Base-by-base conservation (phyloP, 2,888 invertebrate genomes). In the Balanococcus diminutus region DNA sequence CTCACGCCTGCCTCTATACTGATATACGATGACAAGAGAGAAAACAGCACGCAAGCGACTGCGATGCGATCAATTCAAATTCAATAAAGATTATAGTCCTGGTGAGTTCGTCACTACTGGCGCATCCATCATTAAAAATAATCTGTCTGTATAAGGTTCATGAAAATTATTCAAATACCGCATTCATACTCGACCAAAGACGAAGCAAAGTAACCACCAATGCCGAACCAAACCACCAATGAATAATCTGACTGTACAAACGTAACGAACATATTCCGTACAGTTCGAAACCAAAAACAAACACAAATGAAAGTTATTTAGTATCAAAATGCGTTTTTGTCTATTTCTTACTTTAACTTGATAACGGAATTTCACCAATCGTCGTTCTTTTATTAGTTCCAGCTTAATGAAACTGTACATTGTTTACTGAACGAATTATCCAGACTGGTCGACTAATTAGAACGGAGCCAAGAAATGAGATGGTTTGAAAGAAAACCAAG, bases 111-210 rank as follows among this genome's bases (percentile, higher is more conserved):
- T 56, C 16, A 36, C 8, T 36, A 8, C 8, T 36, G 56, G 56
- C 56, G 22, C 19, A 56, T 56, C 56, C 56, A 56, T 56, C 56
- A 56, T 56, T 56, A 56, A 56, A 56, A 56, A 56, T 56, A 56
- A 56, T 56, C 56, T 56, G 56, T 22, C 56, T 8, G 56, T 56
- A 22, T 56, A 56, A 56, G 22, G 56, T 56, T 22, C 22, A 56
- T 51, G 56, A 56, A 56, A 56, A 56, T 56, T 56, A 56, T 56
- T 56, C 56, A 56, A 56, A 56, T 56, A 22, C 56, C 56, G 56
- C 56, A 22, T 56, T 56, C 56, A 56, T 56, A 56, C 56, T 56
- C 56, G 56, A 22, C 56, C 56, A 56, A 56, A 56, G 56, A 56
- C 56, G 56, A 56, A 56, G 22, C 56, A 22, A 56, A 56, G 56